Percentiles rank a stretch among this genome's conserved stretches.
Conservation (phyloP, 2,797 vertebrate genomes). For the Sebastes minor region DNA sequence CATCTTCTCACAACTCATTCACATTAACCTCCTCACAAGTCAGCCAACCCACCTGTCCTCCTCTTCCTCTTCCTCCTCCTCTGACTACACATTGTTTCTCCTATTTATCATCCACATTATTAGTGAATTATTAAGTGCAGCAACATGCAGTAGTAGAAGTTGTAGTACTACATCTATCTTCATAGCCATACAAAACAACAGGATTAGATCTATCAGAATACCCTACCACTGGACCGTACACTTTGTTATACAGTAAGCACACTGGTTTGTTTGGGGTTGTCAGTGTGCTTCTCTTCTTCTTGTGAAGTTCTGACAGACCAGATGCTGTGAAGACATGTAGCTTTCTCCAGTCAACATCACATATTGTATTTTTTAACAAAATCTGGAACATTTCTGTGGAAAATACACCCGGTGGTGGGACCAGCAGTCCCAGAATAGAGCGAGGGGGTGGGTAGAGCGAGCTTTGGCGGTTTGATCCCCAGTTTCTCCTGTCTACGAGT, state of each 20-base stretch:
- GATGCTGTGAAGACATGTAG: not conserved
- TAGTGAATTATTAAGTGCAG: not conserved
- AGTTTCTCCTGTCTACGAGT: too few species aligned
- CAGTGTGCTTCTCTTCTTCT: not conserved
- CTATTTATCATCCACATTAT: not conserved
- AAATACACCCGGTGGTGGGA: too few species aligned
- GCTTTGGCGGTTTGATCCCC: too few species aligned
- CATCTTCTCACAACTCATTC: constrained; percentile 18
- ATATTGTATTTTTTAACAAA: not conserved
- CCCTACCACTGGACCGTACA: too few species aligned
- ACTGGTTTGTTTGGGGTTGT: not conserved
- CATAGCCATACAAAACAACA: not conserved
- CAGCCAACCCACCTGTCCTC: not conserved
- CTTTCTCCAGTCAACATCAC: not conserved
- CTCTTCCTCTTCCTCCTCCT: not conserved
- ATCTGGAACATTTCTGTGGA: not conserved
- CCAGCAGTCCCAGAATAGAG: too few species aligned
- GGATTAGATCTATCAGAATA: too few species aligned
- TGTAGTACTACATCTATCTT: not conserved
- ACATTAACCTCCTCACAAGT: constrained; percentile 9
- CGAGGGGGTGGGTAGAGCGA: too few species aligned
- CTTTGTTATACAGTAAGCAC: too few species aligned
- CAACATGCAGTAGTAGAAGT: not conserved
- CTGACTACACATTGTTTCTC: not conserved
- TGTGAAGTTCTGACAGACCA: not conserved